A percentile compares a stretch with the other conserved stretches of the same genome.
These are phyloP conservation scores for Pelvicachromis taeniatus DNA, from an alignment of 2,113 vertebrate species.

Conservation along the genomic window DNA sequence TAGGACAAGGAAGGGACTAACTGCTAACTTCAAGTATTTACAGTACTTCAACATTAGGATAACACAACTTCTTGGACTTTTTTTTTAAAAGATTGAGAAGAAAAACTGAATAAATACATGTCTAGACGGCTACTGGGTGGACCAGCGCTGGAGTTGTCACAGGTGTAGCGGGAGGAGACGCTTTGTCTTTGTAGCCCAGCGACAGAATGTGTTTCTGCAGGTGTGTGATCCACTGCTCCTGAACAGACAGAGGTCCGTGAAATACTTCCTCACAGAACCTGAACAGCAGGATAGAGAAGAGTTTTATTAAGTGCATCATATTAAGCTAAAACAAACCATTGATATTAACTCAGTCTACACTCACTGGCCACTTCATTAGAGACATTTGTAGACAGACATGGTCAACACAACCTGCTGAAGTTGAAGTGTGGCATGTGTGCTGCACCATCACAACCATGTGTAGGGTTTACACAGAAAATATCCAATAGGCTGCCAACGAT, in stretches of 20 bases:
- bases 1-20: not conserved
- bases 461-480: not conserved
- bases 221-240: conserved; percentile 91
- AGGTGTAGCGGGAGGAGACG: conserved; percentile 53
- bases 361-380: not conserved
- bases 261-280: conserved; percentile 96
- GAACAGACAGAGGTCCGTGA: conserved; percentile 88
- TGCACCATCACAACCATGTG: not conserved
- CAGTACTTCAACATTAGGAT: not conserved
- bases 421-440: not conserved
- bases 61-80: not conserved
- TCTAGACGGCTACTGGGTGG: conserved; percentile 50
- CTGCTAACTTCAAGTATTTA: not conserved
- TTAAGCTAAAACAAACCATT: not conserved
- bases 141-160: conserved; percentile 33
- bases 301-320: not conserved
- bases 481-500: not conserved
- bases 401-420: not conserved
- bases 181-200: conserved; percentile 84
- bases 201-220: conserved; percentile 92
- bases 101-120: not conserved
- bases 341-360: fast-evolving
- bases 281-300: not conserved
- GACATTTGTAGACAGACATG: not conserved
- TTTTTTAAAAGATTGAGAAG: not conserved